Base-by-base conservation (phyloP, 2,888 invertebrate species). In the Petrolisthes cinctipes region DNA sequence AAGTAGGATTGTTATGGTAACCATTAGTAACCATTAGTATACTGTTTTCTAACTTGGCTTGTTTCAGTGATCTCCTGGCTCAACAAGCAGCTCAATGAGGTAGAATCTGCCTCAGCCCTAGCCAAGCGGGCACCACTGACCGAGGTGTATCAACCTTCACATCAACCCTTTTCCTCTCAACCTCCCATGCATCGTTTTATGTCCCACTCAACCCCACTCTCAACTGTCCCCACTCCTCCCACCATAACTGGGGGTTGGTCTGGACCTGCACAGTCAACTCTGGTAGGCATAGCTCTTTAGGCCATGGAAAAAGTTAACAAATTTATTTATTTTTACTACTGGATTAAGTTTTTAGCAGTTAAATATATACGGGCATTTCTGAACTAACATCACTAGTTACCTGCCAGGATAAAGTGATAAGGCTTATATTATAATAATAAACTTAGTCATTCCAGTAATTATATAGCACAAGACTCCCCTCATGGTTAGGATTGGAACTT, bases 41-140 rank as follows among this genome's bases (percentile, higher is more conserved):
- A 23, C 80, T 56, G 17, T 53, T 68, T 17, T 14, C n/a, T 5
- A 17, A 54, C 37, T n/a, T 78, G 83, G n/a, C 6, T 56, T 56
- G 23, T 57, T 73, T 4, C 80, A 90, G 90, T 86, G 17, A 86
- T 89, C 17, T 57, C 83, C 0, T 86, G 88, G 88, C 84, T 90
- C 53, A 88, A 88, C 82, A 84, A 86, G 56, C 84, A 86, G 53
- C 86, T 90, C n/a, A 88, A 80, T 51, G 85, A 86, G 56, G 73
- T 80, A 3, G 90, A 90, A 85, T 56, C 61, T 7, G 23, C 90
- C 23, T 88, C 83, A 76, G 90, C 73, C 54, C 11, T 88, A 4
- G 54, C 85, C 37, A 83, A 82, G 83, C 82, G 82, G 56, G 86
- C 90, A 57, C 90, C 90, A 20, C 82, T 90, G 5, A 84, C 90